phyloP scores from a whole-genome alignment of 2,888 invertebrate genomes.

The Platynereis dumerilii region DNA sequence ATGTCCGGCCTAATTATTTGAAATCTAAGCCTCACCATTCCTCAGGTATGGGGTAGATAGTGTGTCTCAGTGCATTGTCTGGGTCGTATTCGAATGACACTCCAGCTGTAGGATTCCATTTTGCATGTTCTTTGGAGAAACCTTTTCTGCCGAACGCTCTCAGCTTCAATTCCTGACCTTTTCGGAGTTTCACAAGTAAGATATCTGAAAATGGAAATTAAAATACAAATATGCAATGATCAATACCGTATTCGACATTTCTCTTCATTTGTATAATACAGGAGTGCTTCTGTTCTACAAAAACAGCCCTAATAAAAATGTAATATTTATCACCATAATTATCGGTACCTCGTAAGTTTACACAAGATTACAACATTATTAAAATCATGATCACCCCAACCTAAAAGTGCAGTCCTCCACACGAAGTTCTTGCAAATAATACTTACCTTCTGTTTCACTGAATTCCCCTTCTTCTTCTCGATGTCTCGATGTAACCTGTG shows the following conservation, averaged over 20 bases:
- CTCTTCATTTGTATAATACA: too few species aligned
- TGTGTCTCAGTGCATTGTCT: slow-evolving; percentile 95
- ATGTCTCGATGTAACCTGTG: slow-evolving; percentile 83
- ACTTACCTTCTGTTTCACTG: slow-evolving; percentile 85
- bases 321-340: too few species aligned
- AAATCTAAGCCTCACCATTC: slow-evolving; percentile 77
- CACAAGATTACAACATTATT: too few species aligned
- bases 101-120: slow-evolving; percentile 99
- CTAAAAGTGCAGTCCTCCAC: too few species aligned
- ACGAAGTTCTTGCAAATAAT: too few species aligned
- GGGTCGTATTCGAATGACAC: slow-evolving; percentile 99
- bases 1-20: too few species aligned
- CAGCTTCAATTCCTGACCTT: slow-evolving; percentile 91
- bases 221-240: too few species aligned
- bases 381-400: too few species aligned
- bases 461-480: slow-evolving; percentile 90
- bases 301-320: too few species aligned
- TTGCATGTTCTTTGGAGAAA: slow-evolving; percentile 98
- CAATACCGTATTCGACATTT: too few species aligned
- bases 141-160: slow-evolving; percentile 94
- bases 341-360: too few species aligned
- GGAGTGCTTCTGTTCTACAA: too few species aligned
- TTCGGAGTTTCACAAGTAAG: slow-evolving; percentile 75
- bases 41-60: slow-evolving; percentile 92
- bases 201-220: slow-evolving; percentile 55